A percentile compares a stretch with the other conserved stretches of the same genome.
Evolutionary conservation across 2,888 invertebrate genomes (phyloP).

Genomic region (Mesorhabditis spiculigera): DNA sequence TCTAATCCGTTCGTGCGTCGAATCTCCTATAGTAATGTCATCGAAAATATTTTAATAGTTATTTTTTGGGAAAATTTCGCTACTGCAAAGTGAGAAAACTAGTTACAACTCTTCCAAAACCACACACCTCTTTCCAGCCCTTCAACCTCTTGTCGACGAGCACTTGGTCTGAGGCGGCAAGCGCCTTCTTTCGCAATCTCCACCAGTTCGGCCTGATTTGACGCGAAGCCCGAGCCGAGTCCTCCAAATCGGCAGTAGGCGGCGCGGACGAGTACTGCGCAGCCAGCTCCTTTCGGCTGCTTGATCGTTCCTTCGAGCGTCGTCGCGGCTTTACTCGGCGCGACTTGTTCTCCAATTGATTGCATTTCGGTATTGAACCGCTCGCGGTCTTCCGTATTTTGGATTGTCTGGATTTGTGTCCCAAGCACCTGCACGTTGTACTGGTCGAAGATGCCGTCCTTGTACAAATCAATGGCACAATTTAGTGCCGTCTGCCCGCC

Average conservation of each 20-base stretch:
- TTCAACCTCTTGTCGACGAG: slow-evolving; percentile 93
- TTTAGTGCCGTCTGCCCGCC: slow-evolving; percentile 98
- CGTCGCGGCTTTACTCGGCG: slow-evolving; percentile 87
- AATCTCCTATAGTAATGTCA: no score
- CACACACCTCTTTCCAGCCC: slow-evolving; percentile 85
- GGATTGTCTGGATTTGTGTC: slow-evolving; percentile 90
- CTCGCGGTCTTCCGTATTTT: slow-evolving; percentile 94
- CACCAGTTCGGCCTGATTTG: slow-evolving; percentile 77
- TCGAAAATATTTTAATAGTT: no score
- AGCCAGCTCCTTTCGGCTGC: slow-evolving; percentile 68
- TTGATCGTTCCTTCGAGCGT: slow-evolving; percentile 70
- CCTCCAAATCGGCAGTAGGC: slow-evolving; percentile 98
- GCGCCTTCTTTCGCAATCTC: slow-evolving; percentile 67
- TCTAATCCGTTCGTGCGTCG: no score
- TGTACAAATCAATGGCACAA: slow-evolving; percentile 87
- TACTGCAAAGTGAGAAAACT: neutral
- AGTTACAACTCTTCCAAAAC: neutral
- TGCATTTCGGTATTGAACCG: slow-evolving; percentile 86
- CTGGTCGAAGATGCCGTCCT: slow-evolving; percentile 77
- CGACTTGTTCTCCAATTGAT: slow-evolving; percentile 70
- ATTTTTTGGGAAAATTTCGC: no score
- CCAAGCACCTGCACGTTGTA: slow-evolving; percentile 84
- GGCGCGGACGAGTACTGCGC: slow-evolving; percentile 92
- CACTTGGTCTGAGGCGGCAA: slow-evolving; percentile 66
- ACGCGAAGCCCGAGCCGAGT: slow-evolving; percentile 94